Evolutionary conservation across 2,797 vertebrate genomes (phyloP), one percentile per base, ranked within the genome.

Genomic region (Acanthurus leucopareius): DNA sequence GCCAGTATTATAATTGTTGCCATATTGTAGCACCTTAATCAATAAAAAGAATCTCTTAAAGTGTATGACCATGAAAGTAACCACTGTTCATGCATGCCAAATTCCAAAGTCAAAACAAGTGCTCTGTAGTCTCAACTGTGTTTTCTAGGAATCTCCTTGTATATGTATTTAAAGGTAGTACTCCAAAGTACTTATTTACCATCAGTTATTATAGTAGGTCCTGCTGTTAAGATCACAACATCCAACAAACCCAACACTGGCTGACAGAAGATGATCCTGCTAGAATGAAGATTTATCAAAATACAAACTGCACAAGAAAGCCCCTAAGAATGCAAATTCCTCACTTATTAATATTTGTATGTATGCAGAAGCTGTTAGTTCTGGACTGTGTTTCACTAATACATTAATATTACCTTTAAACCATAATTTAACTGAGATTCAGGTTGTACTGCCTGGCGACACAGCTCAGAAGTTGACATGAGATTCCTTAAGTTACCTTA

Each of bases 381-480:
- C 3, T 38, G 5, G 15, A 69, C 35, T n/a, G 7, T 10, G 0
- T 48, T 20, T 22, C 17, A 57, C 48, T 35, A 13, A 16, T 38
- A 3, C 19, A 16, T 22, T 40, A 66, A 45, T 14, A 32, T 28
- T 8, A 62, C 61, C 22, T 32, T 28, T 20, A 53, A 58, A 20
- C 17, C 16, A 60, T 38, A 40, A 60, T 59, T 22, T 20, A 19
- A 56, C 9, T 40, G 7, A 56, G 51, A 54, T 49, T 20, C 47
- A 58, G 32, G 40, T 42, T 74, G 2, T 28, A 40, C 25, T 51
- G 51, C 62, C 56, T n/a, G 38, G 62, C 10, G 28, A 71, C 44
- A 60, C 11, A 75, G 63, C 51, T 48, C 64, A 74, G 44, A 80
- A 77, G 70, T 77, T 71, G 75, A 81, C 62, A 32, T 75, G 15